Evolutionary conservation across 1,140 invertebrate genomes (phyloP).

Genomic region (Bursaphelenchus mucronatus): DNA sequence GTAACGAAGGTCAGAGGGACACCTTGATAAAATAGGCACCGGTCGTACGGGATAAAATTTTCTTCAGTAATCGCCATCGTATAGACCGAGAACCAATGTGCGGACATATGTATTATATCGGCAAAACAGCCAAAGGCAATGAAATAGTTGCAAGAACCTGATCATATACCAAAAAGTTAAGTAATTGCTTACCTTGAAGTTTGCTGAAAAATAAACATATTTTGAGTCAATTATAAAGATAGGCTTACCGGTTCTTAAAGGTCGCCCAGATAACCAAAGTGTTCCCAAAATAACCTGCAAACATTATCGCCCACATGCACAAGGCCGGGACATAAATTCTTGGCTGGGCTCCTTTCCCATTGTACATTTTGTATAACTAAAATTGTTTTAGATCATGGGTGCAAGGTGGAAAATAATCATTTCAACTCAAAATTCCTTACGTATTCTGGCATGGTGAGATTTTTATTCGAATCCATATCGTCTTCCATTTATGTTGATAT

Average conservation of each 20-base stretch:
- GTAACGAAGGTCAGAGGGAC: background rate
- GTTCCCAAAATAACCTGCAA: slow-evolving; percentile 13
- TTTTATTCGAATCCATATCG: too few species aligned
- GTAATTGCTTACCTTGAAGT: slow-evolving; percentile 6
- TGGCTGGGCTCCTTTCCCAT: slow-evolving; percentile 1
- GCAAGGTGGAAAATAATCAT: too few species aligned
- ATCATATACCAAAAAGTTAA: background rate
- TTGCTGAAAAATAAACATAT: background rate
- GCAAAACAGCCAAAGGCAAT: slow-evolving; percentile 3
- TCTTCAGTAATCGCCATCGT: background rate
- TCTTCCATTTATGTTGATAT: too few species aligned
- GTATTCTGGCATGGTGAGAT: slow-evolving; percentile 19
- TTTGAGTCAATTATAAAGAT: background rate
- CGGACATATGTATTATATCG: slow-evolving; percentile 5
- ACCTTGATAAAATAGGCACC: background rate
- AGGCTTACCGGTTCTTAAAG: slow-evolving; percentile 6
- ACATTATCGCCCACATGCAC: background rate
- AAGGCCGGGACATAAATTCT: slow-evolving; percentile 1
- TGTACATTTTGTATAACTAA: slow-evolving; percentile 14
- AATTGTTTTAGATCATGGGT: background rate
- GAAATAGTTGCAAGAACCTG: slow-evolving; percentile 18
- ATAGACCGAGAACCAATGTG: slow-evolving; percentile 2
- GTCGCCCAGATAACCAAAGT: slow-evolving; percentile 6
- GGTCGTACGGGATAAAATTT: slow-evolving; percentile 9
- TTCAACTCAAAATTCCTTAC: too few species aligned